These are phyloP conservation scores for Temnothorax rugatulus DNA, from an alignment of 2,888 invertebrate genomes.

Conservation along the genomic window DNA sequence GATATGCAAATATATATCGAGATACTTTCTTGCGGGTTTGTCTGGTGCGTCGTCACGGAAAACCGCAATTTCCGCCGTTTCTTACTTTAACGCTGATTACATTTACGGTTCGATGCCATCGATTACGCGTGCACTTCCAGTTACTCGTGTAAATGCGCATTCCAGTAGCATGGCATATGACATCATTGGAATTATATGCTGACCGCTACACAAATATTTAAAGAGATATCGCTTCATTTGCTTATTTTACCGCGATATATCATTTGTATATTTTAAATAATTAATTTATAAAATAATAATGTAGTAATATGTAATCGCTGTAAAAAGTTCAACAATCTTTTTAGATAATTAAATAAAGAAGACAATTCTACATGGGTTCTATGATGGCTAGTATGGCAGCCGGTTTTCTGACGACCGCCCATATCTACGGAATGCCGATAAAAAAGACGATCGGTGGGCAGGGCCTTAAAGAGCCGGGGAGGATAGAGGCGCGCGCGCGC, in stretches of 20 bases:
- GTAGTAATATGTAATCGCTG: background rate
- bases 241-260: background rate
- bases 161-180: background rate
- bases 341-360: background rate
- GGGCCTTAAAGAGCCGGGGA: slow-evolving; percentile 62
- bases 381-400: background rate
- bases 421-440: slow-evolving; percentile 24
- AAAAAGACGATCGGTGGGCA: slow-evolving; percentile 64
- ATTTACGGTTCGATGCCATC: slow-evolving; percentile 28
- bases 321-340: too few relatives aligned
- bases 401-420: slow-evolving; percentile 4
- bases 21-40: slow-evolving; percentile 10
- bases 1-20: background rate
- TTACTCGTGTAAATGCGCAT: slow-evolving; percentile 27
- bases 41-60: slow-evolving; percentile 1
- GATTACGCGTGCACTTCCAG: slow-evolving; percentile 14
- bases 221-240: background rate
- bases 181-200: slow-evolving; percentile 25
- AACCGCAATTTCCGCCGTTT: slow-evolving; percentile 31
- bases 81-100: slow-evolving; percentile 26
- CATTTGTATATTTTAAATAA: background rate
- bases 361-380: background rate
- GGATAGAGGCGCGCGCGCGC: slow-evolving; percentile 56
- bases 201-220: slow-evolving; percentile 9
- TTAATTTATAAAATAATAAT: background rate